Evolutionary conservation across 92 coral and sea anemone species (phyloP).

Genomic region (Paramuricea clavata): DNA sequence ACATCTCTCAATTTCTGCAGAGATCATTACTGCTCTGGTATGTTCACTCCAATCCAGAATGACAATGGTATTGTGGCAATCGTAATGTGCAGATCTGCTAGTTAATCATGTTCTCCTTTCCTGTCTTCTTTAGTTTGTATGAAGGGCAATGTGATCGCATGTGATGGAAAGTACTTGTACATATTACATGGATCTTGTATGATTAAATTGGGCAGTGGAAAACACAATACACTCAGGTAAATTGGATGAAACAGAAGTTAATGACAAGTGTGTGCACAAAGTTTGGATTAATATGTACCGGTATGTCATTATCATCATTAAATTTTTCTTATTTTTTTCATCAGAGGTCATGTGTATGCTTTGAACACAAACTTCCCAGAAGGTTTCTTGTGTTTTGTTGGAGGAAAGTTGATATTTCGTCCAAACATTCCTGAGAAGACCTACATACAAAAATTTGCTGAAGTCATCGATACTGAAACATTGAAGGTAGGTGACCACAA

Average conservation of each 20-base stretch:
- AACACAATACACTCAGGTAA: constrained; percentile 83
- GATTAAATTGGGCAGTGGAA: constrained; percentile 92
- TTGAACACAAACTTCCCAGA: constrained; percentile 75
- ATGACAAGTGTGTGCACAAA: too few species aligned
- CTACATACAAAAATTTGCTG: constrained; percentile 68
- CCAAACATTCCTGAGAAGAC: constrained; percentile 77
- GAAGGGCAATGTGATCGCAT: constrained; percentile 73
- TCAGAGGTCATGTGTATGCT: constrained; percentile 78
- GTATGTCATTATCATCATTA: too few species aligned
- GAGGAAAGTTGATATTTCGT: constrained; percentile 76
- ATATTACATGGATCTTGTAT: constrained; percentile 76
- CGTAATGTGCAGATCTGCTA: neutral
- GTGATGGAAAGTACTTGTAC: constrained; percentile 88
- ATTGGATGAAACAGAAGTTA: too few species aligned
- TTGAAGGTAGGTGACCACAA: constrained; percentile 67
- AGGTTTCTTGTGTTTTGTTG: constrained; percentile 84
- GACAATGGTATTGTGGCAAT: neutral
- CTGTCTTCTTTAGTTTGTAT: constrained; percentile 44
- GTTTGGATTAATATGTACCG: too few species aligned
- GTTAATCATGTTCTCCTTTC: neutral
- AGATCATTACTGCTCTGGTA: too few species aligned
- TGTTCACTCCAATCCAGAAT: neutral
- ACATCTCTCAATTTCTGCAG: too few species aligned
- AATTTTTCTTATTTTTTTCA: constrained; percentile 10
- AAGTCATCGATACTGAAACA: constrained; percentile 76